These are phyloP conservation scores for Azorinus chamasolen DNA, from an alignment of 2,888 invertebrate species.

Conservation along the genomic window DNA sequence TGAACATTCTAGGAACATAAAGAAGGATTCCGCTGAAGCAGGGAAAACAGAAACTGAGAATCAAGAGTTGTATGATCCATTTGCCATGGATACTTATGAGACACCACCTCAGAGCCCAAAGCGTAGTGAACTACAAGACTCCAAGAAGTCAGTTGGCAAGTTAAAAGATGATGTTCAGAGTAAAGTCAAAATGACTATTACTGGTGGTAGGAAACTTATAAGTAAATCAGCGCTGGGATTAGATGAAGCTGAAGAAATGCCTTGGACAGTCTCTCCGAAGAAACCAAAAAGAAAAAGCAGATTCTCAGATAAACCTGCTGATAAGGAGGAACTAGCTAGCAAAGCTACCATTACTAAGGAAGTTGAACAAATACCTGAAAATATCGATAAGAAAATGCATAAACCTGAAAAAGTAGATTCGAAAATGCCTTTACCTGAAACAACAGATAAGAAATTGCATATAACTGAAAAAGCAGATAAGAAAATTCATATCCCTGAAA, in stretches of 20 bases:
- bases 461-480: no score
- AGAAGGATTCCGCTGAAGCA: neutral
- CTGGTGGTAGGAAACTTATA: slow-evolving; percentile 50
- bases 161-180: slow-evolving; percentile 2
- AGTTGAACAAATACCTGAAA: no score
- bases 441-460: no score
- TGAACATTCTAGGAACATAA: neutral
- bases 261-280: slow-evolving; percentile 1
- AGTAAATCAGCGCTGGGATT: slow-evolving; percentile 46
- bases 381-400: no score
- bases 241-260: slow-evolving; percentile 51
- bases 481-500: no score
- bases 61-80: slow-evolving; percentile 60
- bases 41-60: slow-evolving; percentile 1
- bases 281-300: slow-evolving; percentile 25
- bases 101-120: slow-evolving; percentile 32
- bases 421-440: no score
- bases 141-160: no score
- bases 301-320: slow-evolving; percentile 23
- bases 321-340: neutral
- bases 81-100: slow-evolving; percentile 46
- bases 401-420: no score
- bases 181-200: slow-evolving; percentile 53
- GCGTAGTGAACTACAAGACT: neutral
- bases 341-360: no score